Evolutionary conservation across 2,888 invertebrate genomes (phyloP).

Genomic region (Drosophila anomelani): DNA sequence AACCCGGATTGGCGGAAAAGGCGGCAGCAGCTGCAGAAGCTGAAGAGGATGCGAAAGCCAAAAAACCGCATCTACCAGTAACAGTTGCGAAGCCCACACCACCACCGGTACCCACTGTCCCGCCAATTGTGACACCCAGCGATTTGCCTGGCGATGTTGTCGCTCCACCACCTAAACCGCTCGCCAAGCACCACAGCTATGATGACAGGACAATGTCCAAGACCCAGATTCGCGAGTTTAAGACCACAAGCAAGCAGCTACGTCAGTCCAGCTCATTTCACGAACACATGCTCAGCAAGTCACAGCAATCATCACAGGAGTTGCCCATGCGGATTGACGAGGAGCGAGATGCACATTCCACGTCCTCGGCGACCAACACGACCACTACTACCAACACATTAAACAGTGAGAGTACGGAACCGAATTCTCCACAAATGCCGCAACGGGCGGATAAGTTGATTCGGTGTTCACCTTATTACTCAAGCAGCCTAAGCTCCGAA

Average conservation of each 20-base stretch:
- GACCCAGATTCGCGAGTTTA: constrained; percentile 88
- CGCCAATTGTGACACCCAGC: constrained; percentile 80
- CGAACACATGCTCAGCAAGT: constrained; percentile 86
- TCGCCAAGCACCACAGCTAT: constrained; percentile 88
- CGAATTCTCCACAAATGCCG: constrained; percentile 83
- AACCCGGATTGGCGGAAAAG: constrained; percentile 76
- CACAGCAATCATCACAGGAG: constrained; percentile 85
- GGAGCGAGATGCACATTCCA: constrained; percentile 81
- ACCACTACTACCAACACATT: constrained; percentile 85
- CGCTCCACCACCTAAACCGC: constrained; percentile 86
- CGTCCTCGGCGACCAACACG: constrained; percentile 82
- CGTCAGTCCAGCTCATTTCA: constrained; percentile 88
- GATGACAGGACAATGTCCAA: constrained; percentile 88
- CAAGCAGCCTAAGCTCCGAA: constrained; percentile 90
- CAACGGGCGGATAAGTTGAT: constrained; percentile 86
- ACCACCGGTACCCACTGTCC: constrained; percentile 84
- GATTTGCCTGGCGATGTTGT: constrained; percentile 73
- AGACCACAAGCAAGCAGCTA: constrained; percentile 86
- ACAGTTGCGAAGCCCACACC: constrained; percentile 43
- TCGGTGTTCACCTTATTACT: constrained; percentile 91
- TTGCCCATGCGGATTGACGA: constrained; percentile 85
- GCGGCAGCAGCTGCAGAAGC: constrained; percentile 78
- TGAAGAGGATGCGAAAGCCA: constrained; percentile 58
- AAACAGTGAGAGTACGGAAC: constrained; percentile 85
- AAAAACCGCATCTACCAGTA: constrained; percentile 1